Percentiles rank a stretch among this genome's conserved stretches.
Evolutionary conservation across 64 coral and sea anemone species (phyloP).

Genomic region (Montipora efflorescens): DNA sequence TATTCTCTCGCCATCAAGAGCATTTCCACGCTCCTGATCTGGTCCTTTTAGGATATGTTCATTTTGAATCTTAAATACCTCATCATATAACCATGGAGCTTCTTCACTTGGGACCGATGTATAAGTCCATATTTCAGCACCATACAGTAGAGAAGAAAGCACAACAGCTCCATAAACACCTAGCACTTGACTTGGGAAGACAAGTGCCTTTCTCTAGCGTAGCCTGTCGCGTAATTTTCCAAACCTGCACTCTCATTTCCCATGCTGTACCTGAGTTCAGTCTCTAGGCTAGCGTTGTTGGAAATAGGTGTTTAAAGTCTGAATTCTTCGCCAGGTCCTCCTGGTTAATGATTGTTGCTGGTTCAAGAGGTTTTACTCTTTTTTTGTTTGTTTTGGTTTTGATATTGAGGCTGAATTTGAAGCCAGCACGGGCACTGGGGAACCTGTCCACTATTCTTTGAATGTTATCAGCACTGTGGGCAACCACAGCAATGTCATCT

Average conservation of each 20-base stretch:
- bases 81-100: constrained; percentile 43
- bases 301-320: not conserved
- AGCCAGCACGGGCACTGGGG: too few relatives aligned
- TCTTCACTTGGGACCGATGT: constrained; percentile 19
- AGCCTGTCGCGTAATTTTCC: not conserved
- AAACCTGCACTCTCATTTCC: not conserved
- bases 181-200: constrained; percentile 11
- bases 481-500: too few relatives aligned
- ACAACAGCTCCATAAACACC: constrained; percentile 29
- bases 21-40: not conserved
- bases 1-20: not conserved
- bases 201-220: not conserved
- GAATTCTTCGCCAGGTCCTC: not conserved
- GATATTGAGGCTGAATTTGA: too few relatives aligned
- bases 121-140: constrained; percentile 41
- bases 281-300: not conserved
- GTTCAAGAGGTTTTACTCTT: too few relatives aligned
- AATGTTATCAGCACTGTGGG: not conserved
- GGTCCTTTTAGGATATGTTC: constrained; percentile 10
- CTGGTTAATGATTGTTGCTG: not conserved
- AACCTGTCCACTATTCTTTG: too few relatives aligned
- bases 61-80: constrained; percentile 28
- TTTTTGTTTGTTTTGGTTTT: too few relatives aligned
- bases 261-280: not conserved
- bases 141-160: constrained; percentile 31